These are phyloP conservation scores for Lamproptera curius DNA, from an alignment of 2,888 invertebrate species.

Conservation along the genomic window DNA sequence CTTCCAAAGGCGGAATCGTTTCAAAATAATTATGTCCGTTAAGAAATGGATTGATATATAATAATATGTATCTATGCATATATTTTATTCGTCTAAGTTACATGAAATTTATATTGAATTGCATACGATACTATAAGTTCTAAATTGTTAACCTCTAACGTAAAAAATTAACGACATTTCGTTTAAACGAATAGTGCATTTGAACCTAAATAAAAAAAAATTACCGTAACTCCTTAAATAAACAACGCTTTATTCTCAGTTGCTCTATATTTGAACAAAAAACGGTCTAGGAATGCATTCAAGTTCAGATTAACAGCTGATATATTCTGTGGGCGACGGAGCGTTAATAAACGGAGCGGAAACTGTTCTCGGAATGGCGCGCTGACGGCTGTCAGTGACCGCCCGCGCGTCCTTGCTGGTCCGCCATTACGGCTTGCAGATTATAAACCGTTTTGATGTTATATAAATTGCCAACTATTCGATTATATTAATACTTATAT, in stretches of 20 bases:
- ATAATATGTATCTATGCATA: too few relatives aligned
- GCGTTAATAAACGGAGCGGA: slow-evolving; percentile 38
- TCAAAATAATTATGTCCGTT: too few relatives aligned
- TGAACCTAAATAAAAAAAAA: too few relatives aligned
- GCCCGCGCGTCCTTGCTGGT: slow-evolving; percentile 46
- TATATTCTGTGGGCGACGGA: slow-evolving; percentile 26
- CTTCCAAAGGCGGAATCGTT: background rate
- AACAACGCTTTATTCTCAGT: too few relatives aligned
- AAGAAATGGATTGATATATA: too few relatives aligned
- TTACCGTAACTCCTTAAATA: too few relatives aligned
- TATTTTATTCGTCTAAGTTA: background rate
- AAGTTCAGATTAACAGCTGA: slow-evolving; percentile 8
- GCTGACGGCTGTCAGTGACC: slow-evolving; percentile 52
- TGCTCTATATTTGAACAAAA: slow-evolving; percentile 10
- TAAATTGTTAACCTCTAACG: too few relatives aligned
- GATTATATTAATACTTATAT: too few relatives aligned
- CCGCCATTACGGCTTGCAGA: slow-evolving; percentile 4
- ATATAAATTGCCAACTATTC: slow-evolving; percentile 10
- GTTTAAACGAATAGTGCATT: too few relatives aligned
- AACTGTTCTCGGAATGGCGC: slow-evolving; percentile 31
- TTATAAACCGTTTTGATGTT: slow-evolving; percentile 12
- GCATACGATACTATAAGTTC: too few relatives aligned
- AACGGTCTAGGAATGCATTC: slow-evolving; percentile 1
- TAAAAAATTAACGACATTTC: too few relatives aligned
- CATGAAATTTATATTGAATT: too few relatives aligned